Evolutionary conservation across 2,888 invertebrate genomes (phyloP).

Genomic region (Amphipoea lucens): DNA sequence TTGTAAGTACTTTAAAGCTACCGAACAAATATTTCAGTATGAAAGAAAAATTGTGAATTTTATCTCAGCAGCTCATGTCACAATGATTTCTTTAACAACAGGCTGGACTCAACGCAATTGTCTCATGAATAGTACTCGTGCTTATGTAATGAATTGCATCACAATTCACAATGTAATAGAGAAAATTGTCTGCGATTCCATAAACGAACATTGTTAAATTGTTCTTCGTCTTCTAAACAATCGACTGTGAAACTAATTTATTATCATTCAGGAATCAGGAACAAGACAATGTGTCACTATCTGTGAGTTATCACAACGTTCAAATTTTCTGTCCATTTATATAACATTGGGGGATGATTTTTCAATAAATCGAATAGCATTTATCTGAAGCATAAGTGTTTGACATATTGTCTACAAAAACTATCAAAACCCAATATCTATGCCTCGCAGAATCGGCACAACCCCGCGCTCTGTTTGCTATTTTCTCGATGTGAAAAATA

Average conservation of each 20-base stretch:
- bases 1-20: neutral
- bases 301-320: neutral
- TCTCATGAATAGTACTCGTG: neutral
- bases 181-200: slow-evolving; percentile 10
- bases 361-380: neutral
- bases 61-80: neutral
- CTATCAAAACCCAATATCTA: neutral
- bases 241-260: neutral
- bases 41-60: neutral
- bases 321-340: neutral
- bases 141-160: slow-evolving; percentile 15
- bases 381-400: neutral
- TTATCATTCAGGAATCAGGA: slow-evolving; percentile 3
- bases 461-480: neutral
- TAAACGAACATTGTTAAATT: slow-evolving; percentile 26
- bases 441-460: neutral
- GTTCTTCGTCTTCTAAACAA: slow-evolving; percentile 24
- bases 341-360: neutral
- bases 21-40: neutral
- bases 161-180: neutral
- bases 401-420: neutral
- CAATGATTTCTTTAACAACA: slow-evolving; percentile 3
- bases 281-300: neutral
- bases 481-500: neutral
- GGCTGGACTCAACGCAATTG: neutral